Evolutionary conservation across 2,113 vertebrate genomes (phyloP).

Genomic region (Ptyas mucosa): DNA sequence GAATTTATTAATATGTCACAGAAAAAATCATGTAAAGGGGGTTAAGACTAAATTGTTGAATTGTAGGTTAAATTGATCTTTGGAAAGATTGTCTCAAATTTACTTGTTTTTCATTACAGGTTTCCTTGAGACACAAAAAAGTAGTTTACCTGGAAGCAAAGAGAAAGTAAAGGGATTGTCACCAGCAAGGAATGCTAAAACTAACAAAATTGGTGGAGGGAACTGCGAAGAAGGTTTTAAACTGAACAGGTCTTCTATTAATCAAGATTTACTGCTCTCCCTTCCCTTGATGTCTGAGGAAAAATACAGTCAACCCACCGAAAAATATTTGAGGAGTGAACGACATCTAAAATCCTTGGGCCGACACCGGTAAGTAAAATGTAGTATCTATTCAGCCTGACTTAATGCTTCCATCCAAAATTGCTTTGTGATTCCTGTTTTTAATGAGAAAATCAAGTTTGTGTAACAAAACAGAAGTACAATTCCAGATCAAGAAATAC

Average conservation of each 20-base stretch:
- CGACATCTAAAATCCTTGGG: conserved; percentile 32
- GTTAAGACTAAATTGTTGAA: not conserved
- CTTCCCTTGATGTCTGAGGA: conserved; percentile 34
- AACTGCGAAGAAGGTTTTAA: conserved; percentile 45
- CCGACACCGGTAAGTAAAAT: conserved; percentile 31
- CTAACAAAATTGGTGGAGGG: conserved; percentile 44
- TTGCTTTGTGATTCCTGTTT: not conserved
- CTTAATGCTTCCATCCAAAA: not conserved
- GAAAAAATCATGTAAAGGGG: not conserved
- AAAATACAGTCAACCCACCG: conserved; percentile 22
- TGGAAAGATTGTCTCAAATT: not conserved
- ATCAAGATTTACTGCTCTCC: conserved; percentile 46
- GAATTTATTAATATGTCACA: not conserved
- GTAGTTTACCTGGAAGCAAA: conserved; percentile 19
- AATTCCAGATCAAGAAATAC: not conserved
- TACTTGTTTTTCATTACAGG: conserved; percentile 45
- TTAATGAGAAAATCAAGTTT: not conserved
- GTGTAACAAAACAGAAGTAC: not conserved
- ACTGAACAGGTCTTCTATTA: conserved; percentile 35
- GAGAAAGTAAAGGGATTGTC: conserved; percentile 26
- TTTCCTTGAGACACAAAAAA: conserved; percentile 29
- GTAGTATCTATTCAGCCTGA: not conserved
- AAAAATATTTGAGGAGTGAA: conserved; percentile 23
- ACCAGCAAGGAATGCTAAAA: conserved; percentile 36
- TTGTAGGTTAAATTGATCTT: not conserved